phyloP scores from a whole-genome alignment of 2,113 vertebrate species.

The Rhynchopsitta pachyrhyncha region DNA sequence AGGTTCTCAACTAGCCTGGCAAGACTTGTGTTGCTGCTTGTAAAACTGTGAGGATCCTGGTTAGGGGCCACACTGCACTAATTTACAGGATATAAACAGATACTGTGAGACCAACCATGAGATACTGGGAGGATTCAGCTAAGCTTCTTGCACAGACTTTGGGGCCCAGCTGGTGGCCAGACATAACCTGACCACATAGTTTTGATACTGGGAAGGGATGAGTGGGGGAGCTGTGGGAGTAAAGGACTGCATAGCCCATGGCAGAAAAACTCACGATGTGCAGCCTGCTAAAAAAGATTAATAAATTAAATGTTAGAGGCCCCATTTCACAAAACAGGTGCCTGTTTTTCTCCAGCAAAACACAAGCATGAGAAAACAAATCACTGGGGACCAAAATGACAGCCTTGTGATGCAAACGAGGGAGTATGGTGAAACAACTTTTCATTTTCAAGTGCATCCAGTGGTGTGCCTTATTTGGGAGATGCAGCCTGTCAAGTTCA shows the following conservation, averaged over 20 bases:
- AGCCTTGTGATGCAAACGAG: not conserved
- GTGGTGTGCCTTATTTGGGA: not conserved
- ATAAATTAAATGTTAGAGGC: not conserved
- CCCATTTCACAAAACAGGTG: not conserved
- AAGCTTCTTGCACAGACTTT: not conserved
- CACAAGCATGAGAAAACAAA: slow-evolving; percentile 7
- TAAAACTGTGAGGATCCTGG: slow-evolving; percentile 35
- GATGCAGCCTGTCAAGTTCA: slow-evolving; percentile 6
- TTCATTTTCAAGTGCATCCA: slow-evolving; percentile 15
- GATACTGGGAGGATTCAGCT: slow-evolving; percentile 31
- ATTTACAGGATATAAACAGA: slow-evolving; percentile 54
- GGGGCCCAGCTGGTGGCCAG: slow-evolving; percentile 57
- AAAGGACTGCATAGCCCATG: not conserved
- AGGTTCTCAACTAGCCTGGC: not conserved
- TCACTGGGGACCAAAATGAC: not conserved
- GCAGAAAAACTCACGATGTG: not conserved
- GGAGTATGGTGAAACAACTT: not conserved
- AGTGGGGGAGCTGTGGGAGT: not conserved
- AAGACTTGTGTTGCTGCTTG: slow-evolving; percentile 20
- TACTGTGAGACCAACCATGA: slow-evolving; percentile 18
- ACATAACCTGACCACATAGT: not conserved
- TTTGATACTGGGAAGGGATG: slow-evolving; percentile 19
- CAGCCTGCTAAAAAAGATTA: not conserved
- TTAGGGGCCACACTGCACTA: slow-evolving; percentile 13
- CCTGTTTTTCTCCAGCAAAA: not conserved